These are phyloP conservation scores for Dromiciops gliroides DNA, from an alignment of 2,113 vertebrate species.

Conservation along the genomic window DNA sequence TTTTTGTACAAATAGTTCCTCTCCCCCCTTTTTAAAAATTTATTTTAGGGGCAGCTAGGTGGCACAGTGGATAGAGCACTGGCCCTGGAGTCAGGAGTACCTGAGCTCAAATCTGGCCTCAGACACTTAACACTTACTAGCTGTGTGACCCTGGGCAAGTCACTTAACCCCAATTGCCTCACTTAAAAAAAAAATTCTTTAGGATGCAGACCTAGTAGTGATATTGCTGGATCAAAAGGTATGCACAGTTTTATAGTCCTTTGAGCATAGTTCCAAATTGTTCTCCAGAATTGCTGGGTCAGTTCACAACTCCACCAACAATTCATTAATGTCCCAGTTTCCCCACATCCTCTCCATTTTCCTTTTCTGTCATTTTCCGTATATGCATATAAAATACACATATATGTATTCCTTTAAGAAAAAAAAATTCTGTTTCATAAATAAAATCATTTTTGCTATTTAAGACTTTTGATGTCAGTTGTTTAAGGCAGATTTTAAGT, in stretches of 20 bases:
- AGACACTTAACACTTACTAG: too few relatives aligned
- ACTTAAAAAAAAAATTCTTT: too few relatives aligned
- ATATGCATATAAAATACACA: background rate
- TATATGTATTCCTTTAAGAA: background rate
- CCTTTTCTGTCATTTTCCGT: background rate
- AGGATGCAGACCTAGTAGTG: background rate
- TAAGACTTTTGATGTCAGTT: background rate
- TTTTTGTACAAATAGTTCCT: background rate
- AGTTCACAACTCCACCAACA: background rate
- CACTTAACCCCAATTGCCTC: too few relatives aligned
- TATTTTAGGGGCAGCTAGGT: too few relatives aligned
- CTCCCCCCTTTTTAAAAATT: background rate
- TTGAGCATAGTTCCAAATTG: background rate
- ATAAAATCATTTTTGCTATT: background rate
- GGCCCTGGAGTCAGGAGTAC: too few relatives aligned
- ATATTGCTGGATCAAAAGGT: background rate
- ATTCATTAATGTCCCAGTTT: background rate
- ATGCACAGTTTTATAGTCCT: background rate
- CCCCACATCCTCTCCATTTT: background rate
- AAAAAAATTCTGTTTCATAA: background rate
- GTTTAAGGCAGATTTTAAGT: background rate
- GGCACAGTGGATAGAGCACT: too few relatives aligned
- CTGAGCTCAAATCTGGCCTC: too few relatives aligned
- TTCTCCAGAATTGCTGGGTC: background rate
- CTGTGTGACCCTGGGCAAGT: too few relatives aligned